Evolutionary conservation across 2,113 vertebrate genomes (phyloP), one percentile per base, ranked within the genome.

Genomic region (Dromiciops gliroides): DNA sequence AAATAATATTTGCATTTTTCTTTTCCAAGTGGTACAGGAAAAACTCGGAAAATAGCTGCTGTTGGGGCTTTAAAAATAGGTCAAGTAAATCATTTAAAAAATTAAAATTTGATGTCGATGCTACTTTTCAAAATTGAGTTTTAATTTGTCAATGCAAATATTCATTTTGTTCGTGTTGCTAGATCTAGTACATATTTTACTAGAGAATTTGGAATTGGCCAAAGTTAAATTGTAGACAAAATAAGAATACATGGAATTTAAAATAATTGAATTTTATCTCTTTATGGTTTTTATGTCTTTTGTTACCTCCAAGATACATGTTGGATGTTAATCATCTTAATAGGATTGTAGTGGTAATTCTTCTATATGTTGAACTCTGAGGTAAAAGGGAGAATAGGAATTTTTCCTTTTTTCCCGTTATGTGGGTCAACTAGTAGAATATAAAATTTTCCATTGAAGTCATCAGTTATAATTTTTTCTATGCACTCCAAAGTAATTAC

Each of bases 21-120:
- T 22, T 44, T 92, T 95, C 92, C 75, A 94, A 0, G 0, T 51
- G 89, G 2, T n/a, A 48, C 90, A 3, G 44, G 48, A 56, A 94
- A 90, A 56, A 47, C 60, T 83, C 53, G 90, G 89, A 96, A 95
- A 93, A 95, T 90, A 56, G 37, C 31, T 95, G 91, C 25, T 31
- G 25, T 56, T 91, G 8, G 92, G 94, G 52, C 49, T 89, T 89
- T 22, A 52, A 95, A 96, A 97, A 89, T 95, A 92, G 92, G 92
- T 97, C 94, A 97, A 88, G 48, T 56, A 92, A 92, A n/a, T 94
- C 53, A 51, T 94, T 94, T 92, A 94, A 95, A 95, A 95, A 91
- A 93, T 89, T 90, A 94, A 94, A 96, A n/a, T 0, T 23, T 8
- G 93, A 92, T 52, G 94, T 53, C 52, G 52, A 97, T 50, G 91